Conservation (phyloP, 2,888 invertebrate species). For the Lasioglossum marginatum region DNA sequence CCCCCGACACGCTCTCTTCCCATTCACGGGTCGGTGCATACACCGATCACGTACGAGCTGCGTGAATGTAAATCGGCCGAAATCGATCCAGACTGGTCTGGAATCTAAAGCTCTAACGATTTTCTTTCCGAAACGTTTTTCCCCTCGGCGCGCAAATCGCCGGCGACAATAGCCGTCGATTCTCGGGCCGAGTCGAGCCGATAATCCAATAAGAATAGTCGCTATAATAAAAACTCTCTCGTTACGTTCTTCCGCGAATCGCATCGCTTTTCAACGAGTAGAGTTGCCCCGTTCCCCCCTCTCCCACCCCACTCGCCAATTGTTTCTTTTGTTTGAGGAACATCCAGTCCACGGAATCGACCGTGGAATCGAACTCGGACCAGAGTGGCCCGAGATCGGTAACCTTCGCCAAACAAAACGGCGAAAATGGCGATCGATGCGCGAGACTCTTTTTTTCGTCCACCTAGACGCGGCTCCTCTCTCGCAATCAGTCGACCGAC, state of each 20-base stretch:
- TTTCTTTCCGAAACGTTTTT: conserved; percentile 3
- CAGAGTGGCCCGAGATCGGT: neutral
- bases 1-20: conserved; percentile 50
- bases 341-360: neutral
- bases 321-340: neutral
- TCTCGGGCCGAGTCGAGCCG: neutral
- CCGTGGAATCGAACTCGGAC: neutral
- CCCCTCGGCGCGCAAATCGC: neutral
- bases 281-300: too few species aligned
- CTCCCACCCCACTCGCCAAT: neutral
- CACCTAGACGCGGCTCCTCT: conserved; percentile 29
- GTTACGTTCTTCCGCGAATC: neutral
- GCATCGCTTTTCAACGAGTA: neutral
- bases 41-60: conserved; percentile 57
- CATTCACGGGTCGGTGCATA: conserved; percentile 70
- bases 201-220: conserved; percentile 9
- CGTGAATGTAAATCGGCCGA: conserved; percentile 63
- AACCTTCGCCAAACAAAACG: neutral
- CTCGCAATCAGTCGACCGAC: conserved; percentile 8
- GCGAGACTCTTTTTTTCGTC: neutral
- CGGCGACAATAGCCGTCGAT: neutral
- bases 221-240: conserved; percentile 4
- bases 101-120: conserved; percentile 39
- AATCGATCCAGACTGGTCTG: conserved; percentile 57
- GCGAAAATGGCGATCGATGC: neutral